Base-by-base conservation (phyloP, 2,888 invertebrate genomes). In the Apodemia hepburni region DNA sequence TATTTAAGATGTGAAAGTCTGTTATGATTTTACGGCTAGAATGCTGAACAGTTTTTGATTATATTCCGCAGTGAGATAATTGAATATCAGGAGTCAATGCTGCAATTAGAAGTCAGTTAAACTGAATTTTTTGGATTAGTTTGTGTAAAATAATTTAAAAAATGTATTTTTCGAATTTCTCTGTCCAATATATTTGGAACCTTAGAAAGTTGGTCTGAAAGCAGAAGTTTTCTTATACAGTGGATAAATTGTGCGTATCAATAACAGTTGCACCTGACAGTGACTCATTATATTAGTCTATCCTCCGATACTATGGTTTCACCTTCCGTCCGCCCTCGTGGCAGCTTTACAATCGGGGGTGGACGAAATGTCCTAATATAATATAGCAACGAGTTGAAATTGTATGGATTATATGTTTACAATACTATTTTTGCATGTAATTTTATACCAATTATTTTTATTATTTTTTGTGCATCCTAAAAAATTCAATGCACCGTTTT, bases 341-440 rank as follows among this genome's bases (percentile, higher is more conserved):
- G 54, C 54, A 54, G 54, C 54, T 54, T 54, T 12, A 22, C 27
- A 54, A 54, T 54, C 54, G 54, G 27, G 54, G 54, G 54, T 54
- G 54, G 54, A 54, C 54, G 51, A 18, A 11, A 54, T 54, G 54
- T 54, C 54, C 54, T 54, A 22, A 54, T 27, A 27, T 15, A 11
- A 54, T 54, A 51, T 27, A 54, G 54, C 27, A 54, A 54, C 54
- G 54, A 22, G 54, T 54, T 54, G 15, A 54, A 54, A 45, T 47
- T 47, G 45, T 33, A 61, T 54, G 59, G 47, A n/a, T 18, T n/a
- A 29, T 60, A 29, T 18, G 9, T 58, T 45, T 35, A 45, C 33
- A 33, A 6, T 33, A 8, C 33, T 33, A 1, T 8, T 33, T 33
- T 33, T 22, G 4, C 7, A 3, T 51, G 51, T 54, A 62, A 58